A percentile compares a stretch with the other conserved stretches of the same genome.
Conservation (phyloP, 2,888 invertebrate species). For the Andrena haemorrhoa region DNA sequence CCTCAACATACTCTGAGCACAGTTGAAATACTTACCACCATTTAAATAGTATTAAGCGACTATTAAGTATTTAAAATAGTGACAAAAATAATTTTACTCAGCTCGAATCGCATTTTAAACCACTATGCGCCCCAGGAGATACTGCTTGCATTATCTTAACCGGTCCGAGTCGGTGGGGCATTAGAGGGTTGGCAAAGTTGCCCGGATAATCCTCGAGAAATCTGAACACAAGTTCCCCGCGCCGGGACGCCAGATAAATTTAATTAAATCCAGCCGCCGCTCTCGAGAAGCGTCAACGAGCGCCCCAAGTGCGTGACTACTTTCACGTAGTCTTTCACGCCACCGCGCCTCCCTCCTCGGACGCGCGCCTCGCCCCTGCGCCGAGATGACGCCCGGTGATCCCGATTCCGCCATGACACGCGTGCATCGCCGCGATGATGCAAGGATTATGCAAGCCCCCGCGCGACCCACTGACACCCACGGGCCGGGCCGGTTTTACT, state of each 20-base stretch:
- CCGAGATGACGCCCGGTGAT: constrained; percentile 10
- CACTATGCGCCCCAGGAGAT: too few relatives aligned
- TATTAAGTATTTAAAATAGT: too few relatives aligned
- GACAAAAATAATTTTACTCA: too few relatives aligned
- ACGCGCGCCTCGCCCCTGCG: not conserved
- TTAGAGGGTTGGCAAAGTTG: not conserved
- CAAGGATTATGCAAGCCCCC: constrained; percentile 42
- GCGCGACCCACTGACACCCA: constrained; percentile 46
- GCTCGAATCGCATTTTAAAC: too few relatives aligned
- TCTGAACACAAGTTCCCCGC: not conserved
- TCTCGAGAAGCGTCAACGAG: constrained; percentile 4
- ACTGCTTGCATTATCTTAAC: too few relatives aligned
- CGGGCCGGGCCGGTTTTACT: constrained; percentile 62
- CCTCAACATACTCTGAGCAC: too few relatives aligned
- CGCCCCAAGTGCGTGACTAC: constrained; percentile 35
- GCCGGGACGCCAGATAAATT: constrained; percentile 1
- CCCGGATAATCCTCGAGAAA: not conserved
- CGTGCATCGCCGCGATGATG: constrained; percentile 17
- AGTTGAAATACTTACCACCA: too few relatives aligned
- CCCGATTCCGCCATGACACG: constrained; percentile 50
- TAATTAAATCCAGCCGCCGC: constrained; percentile 5
- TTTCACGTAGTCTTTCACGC: constrained; percentile 46
- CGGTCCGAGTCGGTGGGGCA: not conserved
- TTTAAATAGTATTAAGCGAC: too few relatives aligned
- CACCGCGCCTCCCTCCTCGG: constrained; percentile 7